These are phyloP conservation scores for Drosophila burlai DNA, from an alignment of 1,140 invertebrate species.

Conservation along the genomic window DNA sequence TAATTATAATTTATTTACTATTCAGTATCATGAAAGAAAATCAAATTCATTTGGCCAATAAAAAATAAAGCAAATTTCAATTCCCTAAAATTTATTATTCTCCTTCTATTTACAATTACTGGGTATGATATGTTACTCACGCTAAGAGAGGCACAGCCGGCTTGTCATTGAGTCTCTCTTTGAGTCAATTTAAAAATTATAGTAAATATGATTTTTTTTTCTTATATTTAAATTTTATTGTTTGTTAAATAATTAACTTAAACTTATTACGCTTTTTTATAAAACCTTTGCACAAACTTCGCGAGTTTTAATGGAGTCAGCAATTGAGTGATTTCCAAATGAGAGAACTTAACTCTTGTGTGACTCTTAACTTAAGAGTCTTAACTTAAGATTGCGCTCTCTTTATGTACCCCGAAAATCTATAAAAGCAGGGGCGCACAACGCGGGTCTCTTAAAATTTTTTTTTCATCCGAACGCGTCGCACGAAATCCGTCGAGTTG, in stretches of 20 bases:
- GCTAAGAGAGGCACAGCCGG: not conserved
- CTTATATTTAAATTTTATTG: no score
- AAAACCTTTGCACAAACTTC: no score
- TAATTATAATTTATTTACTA: no score
- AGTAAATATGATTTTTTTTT: no score
- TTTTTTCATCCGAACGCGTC: constrained; percentile 1
- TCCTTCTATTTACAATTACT: not conserved
- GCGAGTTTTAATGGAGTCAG: no score
- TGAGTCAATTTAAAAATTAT: no score
- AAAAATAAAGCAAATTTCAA: not conserved
- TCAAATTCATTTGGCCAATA: not conserved
- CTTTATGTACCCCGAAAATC: constrained; percentile 2
- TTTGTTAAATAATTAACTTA: no score
- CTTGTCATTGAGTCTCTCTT: constrained; percentile 5
- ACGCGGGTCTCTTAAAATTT: not conserved
- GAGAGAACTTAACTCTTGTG: not conserved
- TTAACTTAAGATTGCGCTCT: no score
- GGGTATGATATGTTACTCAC: not conserved
- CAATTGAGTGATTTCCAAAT: no score
- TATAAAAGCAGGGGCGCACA: constrained; percentile 6
- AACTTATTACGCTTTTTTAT: no score
- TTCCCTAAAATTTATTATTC: not conserved
- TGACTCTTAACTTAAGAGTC: no score
- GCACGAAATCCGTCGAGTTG: constrained; percentile 12
- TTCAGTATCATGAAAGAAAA: not conserved